Conservation (phyloP, 37 sponge, comb jelly and placozoan species). For the Crambe crambe region DNA sequence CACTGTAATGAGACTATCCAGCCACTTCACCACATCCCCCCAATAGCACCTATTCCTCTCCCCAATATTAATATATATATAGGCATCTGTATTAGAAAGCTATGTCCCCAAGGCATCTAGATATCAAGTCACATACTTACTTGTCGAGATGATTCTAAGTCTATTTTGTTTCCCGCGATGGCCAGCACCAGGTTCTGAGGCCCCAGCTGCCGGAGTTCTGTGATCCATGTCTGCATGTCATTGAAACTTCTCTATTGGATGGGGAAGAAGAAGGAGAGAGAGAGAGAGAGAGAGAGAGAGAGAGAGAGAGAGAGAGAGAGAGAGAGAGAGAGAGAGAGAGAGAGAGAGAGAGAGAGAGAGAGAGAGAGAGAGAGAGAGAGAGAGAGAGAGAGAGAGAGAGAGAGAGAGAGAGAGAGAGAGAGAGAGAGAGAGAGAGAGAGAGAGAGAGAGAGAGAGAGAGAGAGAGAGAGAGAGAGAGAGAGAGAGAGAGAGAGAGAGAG, state of each 20-base stretch:
- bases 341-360: conserved; percentile 11
- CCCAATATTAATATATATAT: too few relatives aligned
- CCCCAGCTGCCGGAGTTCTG: conserved; percentile 78
- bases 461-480: conserved; percentile 48
- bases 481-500: conserved; percentile 40
- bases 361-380: conserved; percentile 39
- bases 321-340: conserved; percentile 1
- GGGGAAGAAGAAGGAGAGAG: conserved; percentile 44
- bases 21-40: too few relatives aligned
- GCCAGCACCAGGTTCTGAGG: conserved; percentile 85
- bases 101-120: too few relatives aligned
- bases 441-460: conserved; percentile 46
- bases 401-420: conserved; percentile 33
- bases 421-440: conserved; percentile 36
- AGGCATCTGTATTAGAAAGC: too few relatives aligned
- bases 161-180: conserved; percentile 91
- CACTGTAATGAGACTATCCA: too few relatives aligned
- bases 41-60: too few relatives aligned
- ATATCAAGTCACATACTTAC: too few relatives aligned
- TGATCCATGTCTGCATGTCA: conserved; percentile 84
- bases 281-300: neutral
- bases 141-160: conserved; percentile 76
- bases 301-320: conserved; percentile 5
- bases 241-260: conserved; percentile 65
- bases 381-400: conserved; percentile 35